Evolutionary conservation across 2,888 invertebrate species (phyloP).

Genomic region (Tipula vernalis): DNA sequence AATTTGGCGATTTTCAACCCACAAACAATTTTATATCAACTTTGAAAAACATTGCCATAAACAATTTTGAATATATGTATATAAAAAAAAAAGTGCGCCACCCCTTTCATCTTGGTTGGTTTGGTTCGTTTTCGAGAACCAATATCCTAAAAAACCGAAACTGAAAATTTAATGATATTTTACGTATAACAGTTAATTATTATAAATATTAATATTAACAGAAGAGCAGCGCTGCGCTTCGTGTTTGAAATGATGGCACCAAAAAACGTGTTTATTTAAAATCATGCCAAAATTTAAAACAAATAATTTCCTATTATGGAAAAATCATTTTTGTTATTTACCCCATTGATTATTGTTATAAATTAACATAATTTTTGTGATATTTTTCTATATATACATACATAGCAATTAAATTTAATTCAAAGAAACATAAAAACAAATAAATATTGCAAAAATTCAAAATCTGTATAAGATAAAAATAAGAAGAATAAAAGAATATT

Average conservation of each 20-base stretch:
- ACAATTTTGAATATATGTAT: not conserved
- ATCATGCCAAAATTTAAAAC: not conserved
- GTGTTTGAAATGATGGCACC: not conserved
- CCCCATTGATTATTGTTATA: not conserved
- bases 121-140: not conserved
- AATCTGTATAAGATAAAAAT: not conserved
- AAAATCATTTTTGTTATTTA: not conserved
- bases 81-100: not conserved
- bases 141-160: not conserved
- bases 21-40: not conserved
- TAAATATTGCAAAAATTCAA: not conserved
- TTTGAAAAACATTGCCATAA: not conserved
- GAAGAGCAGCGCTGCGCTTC: not conserved
- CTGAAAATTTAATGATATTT: too few species aligned
- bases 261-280: not conserved
- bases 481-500: not conserved
- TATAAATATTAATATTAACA: not conserved
- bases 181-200: not conserved
- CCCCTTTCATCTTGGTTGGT: not conserved
- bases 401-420: not conserved
- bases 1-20: not conserved
- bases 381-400: not conserved
- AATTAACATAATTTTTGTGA: not conserved
- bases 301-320: not conserved
- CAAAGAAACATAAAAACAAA: not conserved